Evolutionary conservation across 2,888 invertebrate species (phyloP).

Genomic region (Bugula neritina): DNA sequence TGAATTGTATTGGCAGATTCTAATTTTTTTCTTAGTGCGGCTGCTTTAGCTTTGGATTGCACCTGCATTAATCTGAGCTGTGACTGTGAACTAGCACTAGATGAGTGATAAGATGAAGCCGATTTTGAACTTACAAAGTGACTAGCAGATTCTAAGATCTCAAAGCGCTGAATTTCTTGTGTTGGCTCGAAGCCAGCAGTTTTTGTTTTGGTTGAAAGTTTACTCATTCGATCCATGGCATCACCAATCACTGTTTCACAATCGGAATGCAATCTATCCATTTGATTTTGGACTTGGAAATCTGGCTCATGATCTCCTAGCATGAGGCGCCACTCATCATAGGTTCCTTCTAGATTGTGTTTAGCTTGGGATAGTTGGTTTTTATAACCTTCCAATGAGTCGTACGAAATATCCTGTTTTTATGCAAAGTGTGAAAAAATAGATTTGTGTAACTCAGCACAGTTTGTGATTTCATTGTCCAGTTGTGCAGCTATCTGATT

Average conservation of each 20-base stretch:
- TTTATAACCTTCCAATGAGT: constrained; percentile 9
- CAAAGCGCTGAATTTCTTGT: neutral
- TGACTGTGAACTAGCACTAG: constrained; percentile 1
- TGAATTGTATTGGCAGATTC: constrained; percentile 4
- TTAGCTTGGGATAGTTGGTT: constrained; percentile 4
- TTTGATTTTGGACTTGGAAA: constrained; percentile 3
- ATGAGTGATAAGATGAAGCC: constrained; percentile 2
- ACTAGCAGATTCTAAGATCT: neutral
- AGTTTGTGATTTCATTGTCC: neutral
- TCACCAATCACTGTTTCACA: constrained; percentile 1
- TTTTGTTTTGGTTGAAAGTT: constrained; percentile 1
- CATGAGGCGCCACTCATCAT: constrained; percentile 6
- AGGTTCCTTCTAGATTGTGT: constrained; percentile 1
- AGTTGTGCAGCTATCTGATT: neutral
- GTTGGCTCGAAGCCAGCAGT: neutral
- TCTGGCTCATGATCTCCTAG: neutral
- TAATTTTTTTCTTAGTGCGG: neutral
- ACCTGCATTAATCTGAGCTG: constrained; percentile 18
- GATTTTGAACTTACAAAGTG: neutral
- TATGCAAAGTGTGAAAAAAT: neutral
- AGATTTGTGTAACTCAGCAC: neutral
- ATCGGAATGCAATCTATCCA: constrained; percentile 5
- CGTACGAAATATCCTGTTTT: neutral
- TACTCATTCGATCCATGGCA: constrained; percentile 5
- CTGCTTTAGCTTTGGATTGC: constrained; percentile 12